Base-by-base conservation (phyloP, 2,113 vertebrate species). In the Lonchura striata region DNA sequence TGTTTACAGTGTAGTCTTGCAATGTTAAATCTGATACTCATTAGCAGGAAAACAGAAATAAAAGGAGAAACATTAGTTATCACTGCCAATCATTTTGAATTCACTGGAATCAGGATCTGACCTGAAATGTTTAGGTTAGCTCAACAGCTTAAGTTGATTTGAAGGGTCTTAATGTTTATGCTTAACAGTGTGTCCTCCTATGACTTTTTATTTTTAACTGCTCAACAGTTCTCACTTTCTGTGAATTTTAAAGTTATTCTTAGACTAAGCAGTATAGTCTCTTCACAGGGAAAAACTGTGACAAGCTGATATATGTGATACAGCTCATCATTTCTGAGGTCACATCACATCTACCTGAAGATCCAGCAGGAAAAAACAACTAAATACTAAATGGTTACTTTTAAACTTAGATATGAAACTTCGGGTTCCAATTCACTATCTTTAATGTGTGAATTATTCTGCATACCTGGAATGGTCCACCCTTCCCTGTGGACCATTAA, bases 241-340 rank as follows among this genome's bases (percentile, higher is more conserved):
- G 96, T 94, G 94, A 97, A 91, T 96, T 92, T 96, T 86, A 41
- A 88, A 92, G 91, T 93, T 96, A 95, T 96, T 93, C 88, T 95
- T 96, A 94, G 95, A 41, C 77, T 50, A 72, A 92, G 91, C 74
- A 93, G 74, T 89, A 68, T 41, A 92, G 85, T 84, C 35, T 88
- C 92, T 97, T 94, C 69, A 68, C 69, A 78, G 61, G 53, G 44
- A 86, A 86, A 82, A 94, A 49, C 80, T 96, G 95, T 96, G 93
- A 90, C 90, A 96, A 90, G 80, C 53, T 65, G 60, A 21, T 37
- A 76, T 92, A 20, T 88, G 79, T 92, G 86, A 79, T 88, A 60
- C 57, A 90, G 78, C 93, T 90, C 76, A 78, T 88, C 22, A 64
- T 92, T 94, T 94, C 88, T 74, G n/a, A 57, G 88, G 56, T 42